A percentile compares a stretch with the other conserved stretches of the same genome.
Conservation (phyloP, 1,140 invertebrate species). For the Pogonus chalceus region DNA sequence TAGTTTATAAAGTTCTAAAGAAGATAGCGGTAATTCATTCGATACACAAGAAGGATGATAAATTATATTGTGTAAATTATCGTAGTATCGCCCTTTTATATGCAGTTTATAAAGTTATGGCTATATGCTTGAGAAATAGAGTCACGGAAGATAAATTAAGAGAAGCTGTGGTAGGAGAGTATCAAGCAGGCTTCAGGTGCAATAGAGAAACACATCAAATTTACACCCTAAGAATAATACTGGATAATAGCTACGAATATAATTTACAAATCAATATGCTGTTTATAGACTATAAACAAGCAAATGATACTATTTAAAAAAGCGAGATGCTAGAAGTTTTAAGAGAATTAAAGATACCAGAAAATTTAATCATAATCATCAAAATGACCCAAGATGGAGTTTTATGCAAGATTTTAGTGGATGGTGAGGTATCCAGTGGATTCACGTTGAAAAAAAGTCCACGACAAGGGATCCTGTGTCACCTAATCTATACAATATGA, state of each 20-base stretch:
- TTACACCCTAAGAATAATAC: constrained; percentile 13
- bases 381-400: no score
- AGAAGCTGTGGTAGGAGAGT: constrained; percentile 14
- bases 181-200: constrained; percentile 17
- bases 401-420: not conserved
- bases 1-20: no score
- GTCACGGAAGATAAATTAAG: not conserved
- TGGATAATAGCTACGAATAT: constrained; percentile 18
- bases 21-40: constrained; percentile 9
- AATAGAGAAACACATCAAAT: constrained; percentile 19
- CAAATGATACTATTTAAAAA: constrained; percentile 16
- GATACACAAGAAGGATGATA: constrained; percentile 16
- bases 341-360: constrained; percentile 4
- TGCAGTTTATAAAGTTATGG: constrained; percentile 14
- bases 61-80: constrained; percentile 16
- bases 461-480: constrained; percentile 16
- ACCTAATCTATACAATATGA: constrained; percentile 14
- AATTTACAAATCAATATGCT: no score
- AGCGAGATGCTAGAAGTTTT: not conserved
- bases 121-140: constrained; percentile 1
- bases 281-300: constrained; percentile 17
- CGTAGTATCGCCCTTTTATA: constrained; percentile 14
- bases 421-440: not conserved
- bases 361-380: constrained; percentile 10
- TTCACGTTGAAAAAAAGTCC: constrained; percentile 13